A percentile compares a stretch with the other conserved stretches of the same genome.
These are phyloP conservation scores for Drosophila simulans DNA, from an alignment of 1,140 invertebrate species.

Conservation along the genomic window DNA sequence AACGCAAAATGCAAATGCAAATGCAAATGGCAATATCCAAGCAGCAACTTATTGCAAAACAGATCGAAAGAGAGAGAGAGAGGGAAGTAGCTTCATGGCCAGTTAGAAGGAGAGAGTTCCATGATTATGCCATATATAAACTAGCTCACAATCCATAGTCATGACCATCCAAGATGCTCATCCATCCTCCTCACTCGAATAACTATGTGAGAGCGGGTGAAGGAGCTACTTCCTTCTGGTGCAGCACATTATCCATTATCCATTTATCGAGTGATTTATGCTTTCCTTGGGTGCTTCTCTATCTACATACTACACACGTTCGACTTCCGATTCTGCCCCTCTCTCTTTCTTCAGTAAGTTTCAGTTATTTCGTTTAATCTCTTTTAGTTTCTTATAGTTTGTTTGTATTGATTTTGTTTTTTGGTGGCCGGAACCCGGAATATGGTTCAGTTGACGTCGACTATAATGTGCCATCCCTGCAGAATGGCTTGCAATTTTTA, in stretches of 20 bases:
- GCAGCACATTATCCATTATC: no score
- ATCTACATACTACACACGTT: no score
- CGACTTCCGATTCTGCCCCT: background rate
- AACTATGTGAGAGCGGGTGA: no score
- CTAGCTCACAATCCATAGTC: no score
- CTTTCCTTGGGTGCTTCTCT: no score
- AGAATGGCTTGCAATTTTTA: slow-evolving; percentile 88
- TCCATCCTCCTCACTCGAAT: no score
- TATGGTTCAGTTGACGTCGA: slow-evolving; percentile 89
- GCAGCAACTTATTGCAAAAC: slow-evolving; percentile 9
- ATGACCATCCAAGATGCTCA: no score
- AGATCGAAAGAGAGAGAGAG: slow-evolving; percentile 9
- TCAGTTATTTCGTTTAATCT: slow-evolving; percentile 27
- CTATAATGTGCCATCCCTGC: slow-evolving; percentile 90
- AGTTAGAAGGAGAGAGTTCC: background rate
- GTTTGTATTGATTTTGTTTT: slow-evolving; percentile 39
- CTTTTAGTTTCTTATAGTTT: slow-evolving; percentile 49
- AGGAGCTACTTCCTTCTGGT: no score
- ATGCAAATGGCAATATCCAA: slow-evolving; percentile 11
- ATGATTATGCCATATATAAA: no score
- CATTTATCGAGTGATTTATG: no score
- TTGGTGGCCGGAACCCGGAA: slow-evolving; percentile 62
- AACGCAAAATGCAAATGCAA: slow-evolving; percentile 13
- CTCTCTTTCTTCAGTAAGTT: slow-evolving; percentile 22
- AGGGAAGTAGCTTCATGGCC: background rate